phyloP scores from a whole-genome alignment of 1,140 invertebrate species.

The Trachymyrmex septentrionalis region DNA sequence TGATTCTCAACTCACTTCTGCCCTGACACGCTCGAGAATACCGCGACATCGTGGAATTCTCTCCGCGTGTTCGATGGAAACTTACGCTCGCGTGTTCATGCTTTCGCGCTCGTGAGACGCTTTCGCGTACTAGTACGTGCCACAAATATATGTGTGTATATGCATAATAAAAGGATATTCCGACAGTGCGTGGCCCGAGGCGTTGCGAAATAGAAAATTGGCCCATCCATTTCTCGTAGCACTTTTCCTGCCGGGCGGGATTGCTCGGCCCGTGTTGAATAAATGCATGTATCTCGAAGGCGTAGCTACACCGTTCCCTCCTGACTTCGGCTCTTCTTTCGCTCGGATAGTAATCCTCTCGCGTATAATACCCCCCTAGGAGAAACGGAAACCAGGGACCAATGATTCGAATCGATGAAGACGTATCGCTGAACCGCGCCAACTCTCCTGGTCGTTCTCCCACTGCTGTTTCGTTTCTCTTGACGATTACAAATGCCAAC shows the following conservation, averaged over 20 bases:
- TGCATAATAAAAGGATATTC: slow-evolving; percentile 70
- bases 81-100: slow-evolving; percentile 23
- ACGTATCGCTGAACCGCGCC: slow-evolving; percentile 33
- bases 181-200: slow-evolving; percentile 68
- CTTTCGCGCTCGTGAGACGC: slow-evolving; percentile 5
- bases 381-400: slow-evolving; percentile 39
- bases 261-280: slow-evolving; percentile 78
- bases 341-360: slow-evolving; percentile 33
- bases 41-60: slow-evolving; percentile 35
- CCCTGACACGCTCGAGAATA: neutral
- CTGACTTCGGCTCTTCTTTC: slow-evolving; percentile 63
- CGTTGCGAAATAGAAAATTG: slow-evolving; percentile 81
- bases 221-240: slow-evolving; percentile 81
- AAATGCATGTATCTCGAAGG: slow-evolving; percentile 80
- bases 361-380: slow-evolving; percentile 28
- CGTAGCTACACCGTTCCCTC: slow-evolving; percentile 53
- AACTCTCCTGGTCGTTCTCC: slow-evolving; percentile 16
- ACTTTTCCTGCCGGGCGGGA: slow-evolving; percentile 76
- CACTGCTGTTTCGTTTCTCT: slow-evolving; percentile 14
- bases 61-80: slow-evolving; percentile 13
- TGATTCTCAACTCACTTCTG: slow-evolving; percentile 47
- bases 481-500: slow-evolving; percentile 41
- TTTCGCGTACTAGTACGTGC: slow-evolving; percentile 23
- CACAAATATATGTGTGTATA: slow-evolving; percentile 46
- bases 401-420: slow-evolving; percentile 65